Evolutionary conservation across 2,113 vertebrate genomes (phyloP), one percentile per base, ranked within the genome.

Genomic region (Hippocampus abdominalis): DNA sequence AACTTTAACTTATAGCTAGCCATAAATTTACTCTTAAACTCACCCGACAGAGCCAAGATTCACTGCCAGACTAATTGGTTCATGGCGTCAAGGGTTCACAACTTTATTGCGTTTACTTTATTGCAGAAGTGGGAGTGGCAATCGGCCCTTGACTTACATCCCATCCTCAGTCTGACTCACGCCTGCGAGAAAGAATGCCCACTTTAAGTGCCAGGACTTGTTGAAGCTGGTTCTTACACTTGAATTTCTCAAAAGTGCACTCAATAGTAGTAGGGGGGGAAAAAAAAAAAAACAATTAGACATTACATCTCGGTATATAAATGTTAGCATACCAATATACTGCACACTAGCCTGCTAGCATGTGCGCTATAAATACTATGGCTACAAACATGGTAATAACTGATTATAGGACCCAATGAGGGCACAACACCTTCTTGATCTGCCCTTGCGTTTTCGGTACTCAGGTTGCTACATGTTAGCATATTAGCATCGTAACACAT

Each of bases 151-250:
- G 23, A 64, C 54, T 77, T 79, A 66, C 32, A 61, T 80, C 69
- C 57, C 67, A 7, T 32, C 46, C 64, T 69, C 29, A 18, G 75
- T 74, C 67, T 85, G 75, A 86, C 76, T 84, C 68, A 71, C 53
- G 48, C 56, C 62, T 27, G 39, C 7, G 16, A 59, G 10, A 79
- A 68, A 77, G 56, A 69, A 49, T n/a, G 20, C 42, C 51, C 64
- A 77, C 82, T 80, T 73, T 59, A 72, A 78, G 79, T 66, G 36
- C 8, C n/a, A 36, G 68, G 69, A 46, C 87, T 77, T 84, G 85
- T 72, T 70, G 66, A 23, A 48, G 81, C 81, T 77, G 64, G 84
- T 75, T 77, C 63, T 65, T 59, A 40, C 3, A 20, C 69, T 36
- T 40, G 72, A 36, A 81, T 84, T 91, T 84, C 81, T 21, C 7